Conservation (phyloP, 2,888 invertebrate genomes). For the Falcaria lacertinaria region DNA sequence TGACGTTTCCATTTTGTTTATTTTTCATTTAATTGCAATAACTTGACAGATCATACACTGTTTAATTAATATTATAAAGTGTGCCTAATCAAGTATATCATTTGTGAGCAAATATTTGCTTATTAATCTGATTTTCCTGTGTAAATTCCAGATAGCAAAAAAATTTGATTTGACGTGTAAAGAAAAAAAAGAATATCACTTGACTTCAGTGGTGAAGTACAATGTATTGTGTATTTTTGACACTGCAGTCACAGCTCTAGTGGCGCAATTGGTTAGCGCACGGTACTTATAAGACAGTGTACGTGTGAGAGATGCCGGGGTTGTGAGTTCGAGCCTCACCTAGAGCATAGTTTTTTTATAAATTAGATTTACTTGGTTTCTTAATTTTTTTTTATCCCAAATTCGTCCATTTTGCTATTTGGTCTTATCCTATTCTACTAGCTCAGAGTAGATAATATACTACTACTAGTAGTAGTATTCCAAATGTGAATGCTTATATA, state of each 20-base stretch:
- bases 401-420: too few relatives aligned
- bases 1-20: constrained; percentile 71
- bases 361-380: background rate
- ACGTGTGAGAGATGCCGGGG: constrained; percentile 98
- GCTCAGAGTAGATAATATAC: too few relatives aligned
- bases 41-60: background rate
- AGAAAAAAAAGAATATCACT: constrained; percentile 47
- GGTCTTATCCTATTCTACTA: too few relatives aligned
- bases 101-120: too few relatives aligned
- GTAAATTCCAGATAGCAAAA: constrained; percentile 25
- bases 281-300: constrained; percentile 99
- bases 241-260: constrained; percentile 84
- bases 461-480: too few relatives aligned
- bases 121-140: too few relatives aligned
- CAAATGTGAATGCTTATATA: too few relatives aligned
- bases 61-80: too few relatives aligned
- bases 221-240: constrained; percentile 40
- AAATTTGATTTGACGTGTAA: constrained; percentile 40
- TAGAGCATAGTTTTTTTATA: constrained; percentile 90
- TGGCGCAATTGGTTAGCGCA: constrained; percentile 99
- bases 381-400: background rate
- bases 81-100: too few relatives aligned
- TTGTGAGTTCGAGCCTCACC: constrained; percentile 99
- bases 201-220: constrained; percentile 40
- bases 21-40: constrained; percentile 9